These are phyloP conservation scores for Conopomorpha cramerella DNA, from an alignment of 1,140 invertebrate genomes.

Conservation along the genomic window DNA sequence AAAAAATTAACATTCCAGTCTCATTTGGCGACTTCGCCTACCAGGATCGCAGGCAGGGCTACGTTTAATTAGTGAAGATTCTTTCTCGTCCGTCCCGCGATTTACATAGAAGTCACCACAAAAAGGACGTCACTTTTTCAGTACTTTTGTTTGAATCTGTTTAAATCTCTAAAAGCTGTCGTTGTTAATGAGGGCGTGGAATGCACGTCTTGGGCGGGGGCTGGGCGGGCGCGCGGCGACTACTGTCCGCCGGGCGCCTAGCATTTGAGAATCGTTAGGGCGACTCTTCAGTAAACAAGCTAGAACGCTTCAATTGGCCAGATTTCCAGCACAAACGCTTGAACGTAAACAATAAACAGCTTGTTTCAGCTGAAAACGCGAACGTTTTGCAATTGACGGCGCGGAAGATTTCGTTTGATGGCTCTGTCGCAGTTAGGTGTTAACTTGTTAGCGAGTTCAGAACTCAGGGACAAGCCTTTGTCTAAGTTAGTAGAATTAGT, in stretches of 20 bases:
- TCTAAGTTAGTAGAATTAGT: slow-evolving; percentile 21
- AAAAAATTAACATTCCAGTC: slow-evolving; percentile 26
- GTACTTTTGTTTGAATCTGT: slow-evolving; percentile 45
- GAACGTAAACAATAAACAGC: slow-evolving; percentile 50
- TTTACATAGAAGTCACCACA: slow-evolving; percentile 42
- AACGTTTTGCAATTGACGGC: slow-evolving; percentile 55
- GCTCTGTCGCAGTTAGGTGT: slow-evolving; percentile 56
- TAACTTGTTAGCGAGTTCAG: slow-evolving; percentile 51
- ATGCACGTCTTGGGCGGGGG: slow-evolving; percentile 5
- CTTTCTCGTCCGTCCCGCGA: slow-evolving; percentile 23
- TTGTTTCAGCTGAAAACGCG: slow-evolving; percentile 39
- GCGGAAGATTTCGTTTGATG: slow-evolving; percentile 53
- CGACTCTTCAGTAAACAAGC: slow-evolving; percentile 45
- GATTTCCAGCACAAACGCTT: slow-evolving; percentile 41
- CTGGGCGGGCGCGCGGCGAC: slow-evolving; percentile 7
- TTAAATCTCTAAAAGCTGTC: slow-evolving; percentile 46
- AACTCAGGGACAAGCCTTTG: slow-evolving; percentile 18
- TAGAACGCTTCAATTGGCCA: slow-evolving; percentile 38
- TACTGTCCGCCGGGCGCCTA: slow-evolving; percentile 49
- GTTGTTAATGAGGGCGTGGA: slow-evolving; percentile 36
- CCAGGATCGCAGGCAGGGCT: slow-evolving; percentile 18
- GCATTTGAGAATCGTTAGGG: slow-evolving; percentile 53
- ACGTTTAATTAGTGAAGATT: slow-evolving; percentile 41
- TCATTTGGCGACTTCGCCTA: slow-evolving; percentile 19
- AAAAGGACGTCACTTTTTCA: slow-evolving; percentile 39